Evolutionary conservation across 2,113 vertebrate genomes (phyloP), one percentile per base, ranked within the genome.

Genomic region (Hylia prasina): DNA sequence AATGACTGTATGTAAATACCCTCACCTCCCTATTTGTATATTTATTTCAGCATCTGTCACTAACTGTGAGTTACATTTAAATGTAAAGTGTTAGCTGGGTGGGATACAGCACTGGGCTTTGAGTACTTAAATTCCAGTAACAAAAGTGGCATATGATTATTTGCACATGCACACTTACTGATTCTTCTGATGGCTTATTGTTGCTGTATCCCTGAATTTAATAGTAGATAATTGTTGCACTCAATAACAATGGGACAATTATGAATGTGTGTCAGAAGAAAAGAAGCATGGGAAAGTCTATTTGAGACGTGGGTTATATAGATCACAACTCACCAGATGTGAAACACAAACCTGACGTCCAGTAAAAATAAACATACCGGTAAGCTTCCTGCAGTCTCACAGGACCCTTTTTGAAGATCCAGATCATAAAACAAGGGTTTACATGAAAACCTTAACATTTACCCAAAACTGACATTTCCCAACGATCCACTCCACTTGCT

Each of bases 11-110:
- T 18, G 87, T 76, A 79, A 88, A 92, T 72, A 57, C 50, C 27
- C 89, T 96, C 85, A 79, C 87, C 82, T 60, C 35, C 61, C 51
- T 71, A 58, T 80, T 93, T 56, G 27, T 92, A 60, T 93, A 73
- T 92, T 96, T 95, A 89, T 82, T 96, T 92, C 94, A 93, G 77
- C 69, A 68, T 89, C 88, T 96, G 78, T 89, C 90, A 90, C 63
- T 87, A 79, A 94, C 76, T 95, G 48, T 50, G n/a, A 94, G 63
- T 77, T 89, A 87, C 60, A 95, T 92, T 93, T 91, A 92, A 92
- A 96, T 93, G 83, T 69, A 54, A 82, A 91, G 40, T 25, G 30
- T 87, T 85, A 27, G 11, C 33, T 82, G 87, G 8, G 75, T 11
- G 24, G 65, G 68, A 39, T 70, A 69, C 42, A 86, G 47, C 20